Conservation (phyloP, 1,140 invertebrate genomes). For the Papilio machaon region DNA sequence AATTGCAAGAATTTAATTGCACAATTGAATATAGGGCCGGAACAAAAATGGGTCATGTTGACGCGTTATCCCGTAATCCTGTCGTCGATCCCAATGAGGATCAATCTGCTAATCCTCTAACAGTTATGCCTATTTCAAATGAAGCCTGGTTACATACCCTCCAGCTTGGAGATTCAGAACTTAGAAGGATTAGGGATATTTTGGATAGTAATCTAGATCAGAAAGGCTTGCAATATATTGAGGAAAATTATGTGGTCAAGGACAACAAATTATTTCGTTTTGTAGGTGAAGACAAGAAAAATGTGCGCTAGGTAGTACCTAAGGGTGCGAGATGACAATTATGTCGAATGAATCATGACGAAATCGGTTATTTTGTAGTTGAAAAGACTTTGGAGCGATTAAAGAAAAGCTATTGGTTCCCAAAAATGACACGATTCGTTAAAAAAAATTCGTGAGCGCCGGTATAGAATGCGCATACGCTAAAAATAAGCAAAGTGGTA, state of each 20-base stretch:
- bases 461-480: constrained; percentile 51
- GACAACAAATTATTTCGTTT: constrained; percentile 42
- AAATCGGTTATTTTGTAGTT: constrained; percentile 45
- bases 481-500: constrained; percentile 34
- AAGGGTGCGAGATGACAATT: constrained; percentile 47
- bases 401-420: constrained; percentile 50
- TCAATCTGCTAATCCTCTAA: constrained; percentile 10
- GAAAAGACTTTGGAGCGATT: constrained; percentile 48
- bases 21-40: constrained; percentile 57
- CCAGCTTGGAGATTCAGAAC: constrained; percentile 38
- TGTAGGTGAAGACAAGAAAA: no score
- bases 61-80: constrained; percentile 56
- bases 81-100: not conserved
- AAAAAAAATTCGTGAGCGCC: constrained; percentile 50
- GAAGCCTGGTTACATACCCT: constrained; percentile 44
- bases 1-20: constrained; percentile 58
- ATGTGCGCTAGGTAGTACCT: constrained; percentile 37
- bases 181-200: constrained; percentile 38
- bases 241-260: constrained; percentile 44
- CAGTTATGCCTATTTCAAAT: constrained; percentile 33
- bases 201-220: constrained; percentile 37
- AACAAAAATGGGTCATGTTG: constrained; percentile 56
- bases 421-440: constrained; percentile 48
- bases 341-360: constrained; percentile 45
- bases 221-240: constrained; percentile 43